Base-by-base conservation (phyloP, 92 coral and sea anemone genomes). In the Umimayanthus kanabou region DNA sequence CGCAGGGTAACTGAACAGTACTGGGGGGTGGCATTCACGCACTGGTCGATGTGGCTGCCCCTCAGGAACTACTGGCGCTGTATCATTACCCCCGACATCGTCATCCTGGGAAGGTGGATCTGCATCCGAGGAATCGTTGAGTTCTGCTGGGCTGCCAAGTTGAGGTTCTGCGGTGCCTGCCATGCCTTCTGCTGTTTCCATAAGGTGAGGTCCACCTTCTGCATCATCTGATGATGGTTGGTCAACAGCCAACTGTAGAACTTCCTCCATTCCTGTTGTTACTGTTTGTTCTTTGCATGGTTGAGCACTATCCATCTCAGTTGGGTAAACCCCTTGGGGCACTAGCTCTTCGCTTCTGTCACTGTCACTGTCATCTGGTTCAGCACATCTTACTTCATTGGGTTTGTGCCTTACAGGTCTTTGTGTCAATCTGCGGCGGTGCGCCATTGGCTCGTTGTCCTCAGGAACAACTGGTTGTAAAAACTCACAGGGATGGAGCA, bases 121-220 rank as follows among this genome's bases (percentile, higher is more conserved):
- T 55, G 73, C 47, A 11, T 80, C 71, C 84, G 30, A 6, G 84
- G 30, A 33, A 57, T 80, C 30, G 25, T 58, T 58, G 69, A 61
- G 69, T 80, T 58, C 84, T 57, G 72, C 49, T 37, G 49, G 69
- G 4, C 69, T 4, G 55, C 53, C 85, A 61, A 58, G 74, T 22
- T 58, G 85, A 58, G 47, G 85, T 49, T 80, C n/a, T n/a, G n/a
- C n/a, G n/a, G n/a, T n/a, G n/a, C n/a, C n/a, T n/a, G n/a, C n/a
- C n/a, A n/a, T n/a, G n/a, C n/a, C n/a, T n/a, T 26, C 84, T 26
- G 33, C 85, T 58, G 85, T 20, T 28, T 30, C 85, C 73, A 49
- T 65, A 80, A 9, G 3, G 49, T 80, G 10, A 0, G 72, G 85
- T 33, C 85, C 43, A 80, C 30, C 55, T 80, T 80, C 72, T 80